Conservation (phyloP, 2,113 vertebrate genomes). For the Tricholaema leucomelas region DNA sequence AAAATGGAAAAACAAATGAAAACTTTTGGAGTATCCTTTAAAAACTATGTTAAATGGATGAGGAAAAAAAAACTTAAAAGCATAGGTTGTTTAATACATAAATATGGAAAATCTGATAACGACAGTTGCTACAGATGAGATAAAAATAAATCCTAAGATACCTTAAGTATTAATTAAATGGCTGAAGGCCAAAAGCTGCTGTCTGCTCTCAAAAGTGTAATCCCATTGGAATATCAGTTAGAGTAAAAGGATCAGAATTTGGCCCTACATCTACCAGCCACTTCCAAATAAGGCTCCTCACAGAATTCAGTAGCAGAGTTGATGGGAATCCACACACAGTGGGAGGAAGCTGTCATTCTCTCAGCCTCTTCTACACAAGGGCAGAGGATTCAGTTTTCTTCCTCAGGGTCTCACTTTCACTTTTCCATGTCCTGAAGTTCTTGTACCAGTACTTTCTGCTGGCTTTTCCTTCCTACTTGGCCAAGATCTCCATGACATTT, state of each 20-base stretch:
- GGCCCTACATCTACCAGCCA: neutral
- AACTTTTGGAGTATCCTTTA: conserved; percentile 49
- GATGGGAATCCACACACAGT: conserved; percentile 15
- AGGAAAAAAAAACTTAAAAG: conserved; percentile 45
- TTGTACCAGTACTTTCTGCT: neutral
- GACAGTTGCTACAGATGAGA: conserved; percentile 11
- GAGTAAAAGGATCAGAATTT: conserved; percentile 29
- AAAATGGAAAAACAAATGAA: conserved; percentile 62
- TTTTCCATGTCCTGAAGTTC: neutral
- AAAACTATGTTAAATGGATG: conserved; percentile 3
- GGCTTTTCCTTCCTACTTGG: neutral
- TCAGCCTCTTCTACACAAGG: neutral
- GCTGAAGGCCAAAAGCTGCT: neutral
- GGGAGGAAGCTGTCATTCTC: conserved; percentile 7
- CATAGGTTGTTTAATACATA: conserved; percentile 62
- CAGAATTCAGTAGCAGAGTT: conserved; percentile 18
- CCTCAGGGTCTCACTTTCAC: conserved; percentile 11
- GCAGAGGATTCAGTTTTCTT: conserved; percentile 4
- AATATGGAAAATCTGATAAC: conserved; percentile 56
- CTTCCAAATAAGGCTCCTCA: conserved; percentile 12
- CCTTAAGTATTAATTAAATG: conserved; percentile 43
- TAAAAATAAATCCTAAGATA: conserved; percentile 49
- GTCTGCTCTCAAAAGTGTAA: neutral
- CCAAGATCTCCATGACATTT: neutral
- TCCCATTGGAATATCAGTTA: neutral